Evolutionary conservation across 2,888 invertebrate genomes (phyloP), one percentile per base, ranked within the genome.

Genomic region (Trichogramma evanescens): DNA sequence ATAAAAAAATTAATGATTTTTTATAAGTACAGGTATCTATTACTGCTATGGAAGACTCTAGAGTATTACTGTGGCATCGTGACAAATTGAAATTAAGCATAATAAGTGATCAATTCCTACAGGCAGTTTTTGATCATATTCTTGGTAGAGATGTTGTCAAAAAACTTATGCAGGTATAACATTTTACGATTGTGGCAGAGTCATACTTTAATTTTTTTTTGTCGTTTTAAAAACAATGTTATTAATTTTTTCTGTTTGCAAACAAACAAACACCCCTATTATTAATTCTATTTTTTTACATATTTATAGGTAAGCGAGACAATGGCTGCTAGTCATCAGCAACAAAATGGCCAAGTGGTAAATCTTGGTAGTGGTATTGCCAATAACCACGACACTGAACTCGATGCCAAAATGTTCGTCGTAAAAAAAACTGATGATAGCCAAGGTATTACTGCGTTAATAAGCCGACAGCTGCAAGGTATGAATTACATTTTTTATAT

Each of bases 61-160:
- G 89, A 56, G 86, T 92, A 67, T 80, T 92, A 67, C 86, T 91
- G 66, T 92, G 91, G 91, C 91, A 91, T 77, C 83, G 91, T 50
- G 91, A 92, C 78, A 91, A 91, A 78, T 82, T 92, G 74, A 89
- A 90, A 79, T 81, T 92, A 67, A 89, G 89, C 66, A 91, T 92
- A 72, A 89, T 90, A 83, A 85, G 86, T 54, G 89, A 89, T 77
- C 88, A 86, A 67, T 92, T 91, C 80, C 83, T 92, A 67, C 89
- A 90, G 78, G 88, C 89, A 26, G 89, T 92, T 63, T 91, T 92
- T 79, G 91, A 92, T 79, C 91, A 91, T 76, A 89, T 92, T 70
- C 82, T 92, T 55, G 91, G 91, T 39, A 80, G 90, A 68, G 92
- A 92, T 76, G 91, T 92, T 63, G 91, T 92, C 53, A 89, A 91